Evolutionary conservation across 2,113 vertebrate genomes (phyloP).

Genomic region (Phasianus colchicus): DNA sequence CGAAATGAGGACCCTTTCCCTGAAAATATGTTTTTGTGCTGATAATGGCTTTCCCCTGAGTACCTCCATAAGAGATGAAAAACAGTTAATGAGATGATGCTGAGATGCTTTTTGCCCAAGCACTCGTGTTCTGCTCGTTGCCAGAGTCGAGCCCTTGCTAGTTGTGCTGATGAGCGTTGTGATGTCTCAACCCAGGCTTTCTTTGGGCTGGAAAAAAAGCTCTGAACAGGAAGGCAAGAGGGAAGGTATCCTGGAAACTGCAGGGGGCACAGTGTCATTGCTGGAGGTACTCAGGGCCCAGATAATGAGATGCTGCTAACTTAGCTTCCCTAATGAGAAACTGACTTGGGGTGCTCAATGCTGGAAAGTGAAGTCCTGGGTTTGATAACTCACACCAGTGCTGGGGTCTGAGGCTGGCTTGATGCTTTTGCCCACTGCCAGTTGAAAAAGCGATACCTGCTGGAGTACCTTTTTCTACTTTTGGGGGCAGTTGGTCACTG

Average conservation of each 20-base stretch:
- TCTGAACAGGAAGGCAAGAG: not conserved
- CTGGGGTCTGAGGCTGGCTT: accelerated
- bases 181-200: not conserved
- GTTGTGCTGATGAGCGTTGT: not conserved
- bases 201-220: not conserved
- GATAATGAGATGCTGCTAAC: not conserved
- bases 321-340: not conserved
- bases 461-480: not conserved
- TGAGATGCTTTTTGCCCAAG: not conserved
- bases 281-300: not conserved
- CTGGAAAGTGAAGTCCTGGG: not conserved
- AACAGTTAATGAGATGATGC: not conserved
- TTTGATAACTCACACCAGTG: accelerated
- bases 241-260: slow-evolving; percentile 59
- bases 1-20: not conserved
- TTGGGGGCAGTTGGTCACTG: accelerated
- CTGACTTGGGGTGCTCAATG: not conserved
- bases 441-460: not conserved
- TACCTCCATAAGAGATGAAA: not conserved
- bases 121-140: not conserved
- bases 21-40: not conserved
- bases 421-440: not conserved
- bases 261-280: slow-evolving; percentile 73
- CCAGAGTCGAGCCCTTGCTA: not conserved
- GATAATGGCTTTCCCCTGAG: not conserved